Evolutionary conservation across 2,888 invertebrate genomes (phyloP).

Genomic region (Leucoma salicis): DNA sequence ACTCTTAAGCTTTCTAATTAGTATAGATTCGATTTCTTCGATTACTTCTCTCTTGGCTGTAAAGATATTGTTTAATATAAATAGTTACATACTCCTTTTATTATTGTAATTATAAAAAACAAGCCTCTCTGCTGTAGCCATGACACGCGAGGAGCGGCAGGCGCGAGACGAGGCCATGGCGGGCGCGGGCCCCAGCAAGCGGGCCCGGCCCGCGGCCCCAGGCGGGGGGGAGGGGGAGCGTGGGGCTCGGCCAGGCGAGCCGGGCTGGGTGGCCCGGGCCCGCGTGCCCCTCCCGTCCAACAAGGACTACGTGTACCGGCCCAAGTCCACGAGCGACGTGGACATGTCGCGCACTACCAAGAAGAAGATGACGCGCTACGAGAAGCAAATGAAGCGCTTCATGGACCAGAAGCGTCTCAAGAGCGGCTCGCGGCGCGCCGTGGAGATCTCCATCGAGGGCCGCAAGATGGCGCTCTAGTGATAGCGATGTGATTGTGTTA

Average conservation of each 20-base stretch:
- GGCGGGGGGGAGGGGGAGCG: too few relatives aligned
- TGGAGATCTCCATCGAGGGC: slow-evolving; percentile 97
- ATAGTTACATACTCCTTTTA: too few relatives aligned
- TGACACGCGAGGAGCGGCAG: slow-evolving; percentile 96
- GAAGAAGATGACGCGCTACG: slow-evolving; percentile 94
- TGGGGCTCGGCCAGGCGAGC: slow-evolving; percentile 94
- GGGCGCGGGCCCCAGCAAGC: slow-evolving; percentile 65
- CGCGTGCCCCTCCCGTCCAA: slow-evolving; percentile 97
- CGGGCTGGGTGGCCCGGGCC: slow-evolving; percentile 97
- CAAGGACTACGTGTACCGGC: slow-evolving; percentile 97
- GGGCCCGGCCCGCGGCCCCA: slow-evolving; percentile 19
- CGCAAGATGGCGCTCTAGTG: slow-evolving; percentile 96
- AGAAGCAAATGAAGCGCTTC: slow-evolving; percentile 95
- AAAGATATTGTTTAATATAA: background rate
- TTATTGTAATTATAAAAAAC: too few relatives aligned
- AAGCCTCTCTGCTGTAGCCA: slow-evolving; percentile 83
- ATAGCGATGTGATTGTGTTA: background rate
- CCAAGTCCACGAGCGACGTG: slow-evolving; percentile 94
- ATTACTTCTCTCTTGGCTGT: too few relatives aligned
- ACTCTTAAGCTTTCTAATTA: too few relatives aligned
- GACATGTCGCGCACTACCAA: slow-evolving; percentile 91
- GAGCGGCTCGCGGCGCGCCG: slow-evolving; percentile 91
- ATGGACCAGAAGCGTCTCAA: slow-evolving; percentile 91
- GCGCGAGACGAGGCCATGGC: slow-evolving; percentile 86
- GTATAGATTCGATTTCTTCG: too few relatives aligned